Evolutionary conservation across 2,797 vertebrate genomes (phyloP), one percentile per base, ranked within the genome.

Genomic region (Margarornis squamiger): DNA sequence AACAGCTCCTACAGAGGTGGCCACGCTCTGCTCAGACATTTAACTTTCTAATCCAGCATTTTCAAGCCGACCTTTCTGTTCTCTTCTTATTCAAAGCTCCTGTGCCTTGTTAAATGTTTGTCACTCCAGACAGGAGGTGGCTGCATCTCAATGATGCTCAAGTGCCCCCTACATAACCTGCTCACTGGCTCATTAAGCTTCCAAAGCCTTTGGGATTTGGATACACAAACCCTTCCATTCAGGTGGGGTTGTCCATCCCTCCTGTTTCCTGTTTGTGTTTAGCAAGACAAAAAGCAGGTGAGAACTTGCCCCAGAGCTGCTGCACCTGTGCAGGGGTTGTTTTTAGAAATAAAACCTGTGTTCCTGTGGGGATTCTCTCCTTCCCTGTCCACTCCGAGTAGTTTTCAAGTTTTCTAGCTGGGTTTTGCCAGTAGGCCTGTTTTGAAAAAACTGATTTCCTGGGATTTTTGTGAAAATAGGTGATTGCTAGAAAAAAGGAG

Each of bases 111-210:
- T 74, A 72, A 86, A 48, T 7, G 82, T 86, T 90, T 94, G 78
- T 62, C 38, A 3, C 58, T 72, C 7, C 13, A 4, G 27, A 18
- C 41, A 12, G 72, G 95, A 91, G 84, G 82, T 78, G 89, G 61
- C 92, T 90, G 92, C 95, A 92, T 93, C 92, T 90, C 68, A 83
- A n/a, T 66, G 96, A 65, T 86, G 79, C 91, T 75, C 46, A 57
- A 82, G 85, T 92, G 87, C 72, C 89, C 85, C 62, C 81, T 41
- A 5, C 58, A 39, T 62, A 82, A 84, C 79, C 91, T 72, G 62
- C 72, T 88, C 36, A 0, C 46, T 66, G 89, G 14, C 91, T 95
- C 90, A 59, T 93, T 95, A 88, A 76, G 46, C 82, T 59, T 57
- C 58, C 82, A 95, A 81, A 94, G 39, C 91, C 58, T 77, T 88